Conservation (phyloP, 2,888 invertebrate species). For the Papilio gigon region DNA sequence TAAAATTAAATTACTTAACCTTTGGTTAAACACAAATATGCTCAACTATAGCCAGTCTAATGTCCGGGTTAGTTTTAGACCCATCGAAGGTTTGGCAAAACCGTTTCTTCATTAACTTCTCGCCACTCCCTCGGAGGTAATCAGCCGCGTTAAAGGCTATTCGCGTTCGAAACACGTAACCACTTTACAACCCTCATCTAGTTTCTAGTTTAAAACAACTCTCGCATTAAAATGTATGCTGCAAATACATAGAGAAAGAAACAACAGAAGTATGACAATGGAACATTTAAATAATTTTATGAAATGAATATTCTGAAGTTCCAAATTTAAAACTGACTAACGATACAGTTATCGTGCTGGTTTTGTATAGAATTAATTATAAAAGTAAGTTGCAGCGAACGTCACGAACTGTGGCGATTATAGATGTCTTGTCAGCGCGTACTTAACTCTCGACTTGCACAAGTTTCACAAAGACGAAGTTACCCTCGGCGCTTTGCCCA, state of each 20-base stretch:
- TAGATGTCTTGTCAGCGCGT: constrained; percentile 20
- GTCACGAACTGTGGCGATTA: constrained; percentile 22
- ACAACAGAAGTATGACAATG: not conserved
- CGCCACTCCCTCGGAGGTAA: not conserved
- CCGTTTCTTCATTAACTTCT: constrained; percentile 30
- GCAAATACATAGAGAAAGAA: not conserved
- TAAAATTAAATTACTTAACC: constrained; percentile 37
- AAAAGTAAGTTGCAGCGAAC: constrained; percentile 16
- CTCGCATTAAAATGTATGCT: not conserved
- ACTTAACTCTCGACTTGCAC: constrained; percentile 26
- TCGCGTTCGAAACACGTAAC: constrained; percentile 19
- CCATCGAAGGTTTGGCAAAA: not conserved
- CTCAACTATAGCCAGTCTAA: not conserved
- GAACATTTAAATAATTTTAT: not conserved
- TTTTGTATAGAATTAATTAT: constrained; percentile 23
- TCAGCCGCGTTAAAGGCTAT: constrained; percentile 7
- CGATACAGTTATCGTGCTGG: not conserved
- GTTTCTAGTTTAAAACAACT: constrained; percentile 6
- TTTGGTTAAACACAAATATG: not conserved
- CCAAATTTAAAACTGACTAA: not conserved
- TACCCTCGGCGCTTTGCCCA: constrained; percentile 27
- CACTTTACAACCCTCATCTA: constrained; percentile 3
- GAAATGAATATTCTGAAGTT: not conserved
- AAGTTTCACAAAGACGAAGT: constrained; percentile 39
- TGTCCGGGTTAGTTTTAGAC: not conserved